A percentile compares a stretch with the other conserved stretches of the same genome.
Conservation (phyloP, 2,888 invertebrate genomes). For the Unio pictorum region DNA sequence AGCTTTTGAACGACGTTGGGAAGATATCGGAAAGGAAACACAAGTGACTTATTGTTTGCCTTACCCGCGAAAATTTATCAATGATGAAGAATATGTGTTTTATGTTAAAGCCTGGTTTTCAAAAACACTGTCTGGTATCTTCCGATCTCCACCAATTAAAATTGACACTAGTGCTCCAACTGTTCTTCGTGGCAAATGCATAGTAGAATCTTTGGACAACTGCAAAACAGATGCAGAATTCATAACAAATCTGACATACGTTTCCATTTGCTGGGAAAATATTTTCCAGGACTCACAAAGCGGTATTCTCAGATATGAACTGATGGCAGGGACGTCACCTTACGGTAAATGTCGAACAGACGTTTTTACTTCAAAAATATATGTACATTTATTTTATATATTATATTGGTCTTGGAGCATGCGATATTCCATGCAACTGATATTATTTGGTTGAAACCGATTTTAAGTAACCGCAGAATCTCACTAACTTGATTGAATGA, state of each 20-base stretch:
- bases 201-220: conserved; percentile 2
- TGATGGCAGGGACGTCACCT: conserved; percentile 14
- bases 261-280: conserved; percentile 5
- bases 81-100: conserved; percentile 5
- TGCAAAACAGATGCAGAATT: neutral
- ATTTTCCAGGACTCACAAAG: conserved; percentile 8
- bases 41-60: too few relatives aligned
- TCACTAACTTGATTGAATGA: too few relatives aligned
- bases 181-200: conserved; percentile 1
- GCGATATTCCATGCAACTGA: too few relatives aligned
- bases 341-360: conserved; percentile 13
- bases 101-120: conserved; percentile 9
- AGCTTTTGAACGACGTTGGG: too few relatives aligned
- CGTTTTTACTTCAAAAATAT: too few relatives aligned
- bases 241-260: neutral
- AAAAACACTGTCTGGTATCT: neutral
- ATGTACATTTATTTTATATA: too few relatives aligned
- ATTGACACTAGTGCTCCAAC: conserved; percentile 11
- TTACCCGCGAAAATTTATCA: too few relatives aligned
- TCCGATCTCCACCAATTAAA: conserved; percentile 2
- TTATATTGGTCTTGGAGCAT: too few relatives aligned
- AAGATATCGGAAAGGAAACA: too few relatives aligned
- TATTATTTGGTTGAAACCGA: too few relatives aligned
- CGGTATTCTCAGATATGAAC: conserved; percentile 1
- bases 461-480: too few relatives aligned